These are phyloP conservation scores for Zaprionus nigranus DNA, from an alignment of 1,140 invertebrate species.

Conservation along the genomic window DNA sequence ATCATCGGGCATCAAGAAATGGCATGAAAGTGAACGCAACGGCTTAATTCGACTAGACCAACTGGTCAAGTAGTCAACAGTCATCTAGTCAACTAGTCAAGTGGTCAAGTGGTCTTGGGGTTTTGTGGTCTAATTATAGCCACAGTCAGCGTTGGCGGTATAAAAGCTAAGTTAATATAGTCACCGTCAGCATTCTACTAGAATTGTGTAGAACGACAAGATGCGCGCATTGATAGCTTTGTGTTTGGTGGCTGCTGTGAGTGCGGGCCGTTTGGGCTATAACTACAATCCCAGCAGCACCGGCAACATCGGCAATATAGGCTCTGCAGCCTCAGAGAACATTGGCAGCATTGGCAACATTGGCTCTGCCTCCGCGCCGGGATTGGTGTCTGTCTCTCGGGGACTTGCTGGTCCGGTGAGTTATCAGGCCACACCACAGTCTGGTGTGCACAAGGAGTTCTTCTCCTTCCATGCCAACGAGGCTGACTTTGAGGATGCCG, in stretches of 20 bases:
- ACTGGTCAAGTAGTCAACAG: slow-evolving; percentile 44
- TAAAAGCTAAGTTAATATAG: slow-evolving; percentile 74
- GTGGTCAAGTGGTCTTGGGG: slow-evolving; percentile 31
- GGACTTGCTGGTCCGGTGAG: slow-evolving; percentile 58
- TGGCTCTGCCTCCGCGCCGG: neutral
- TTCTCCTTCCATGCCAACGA: slow-evolving; percentile 68
- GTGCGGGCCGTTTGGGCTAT: slow-evolving; percentile 73
- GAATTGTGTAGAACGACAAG: slow-evolving; percentile 51
- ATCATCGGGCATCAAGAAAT: slow-evolving; percentile 34
- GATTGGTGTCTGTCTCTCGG: neutral
- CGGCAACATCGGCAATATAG: slow-evolving; percentile 23
- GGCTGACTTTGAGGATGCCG: slow-evolving; percentile 65
- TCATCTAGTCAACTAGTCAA: slow-evolving; percentile 54
- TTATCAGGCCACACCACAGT: slow-evolving; percentile 56
- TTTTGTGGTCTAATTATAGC: slow-evolving; percentile 57
- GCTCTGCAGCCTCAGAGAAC: slow-evolving; percentile 20
- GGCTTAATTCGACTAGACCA: slow-evolving; percentile 69
- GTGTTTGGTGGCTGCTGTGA: slow-evolving; percentile 62
- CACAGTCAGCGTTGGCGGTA: slow-evolving; percentile 67
- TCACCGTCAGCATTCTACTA: slow-evolving; percentile 61
- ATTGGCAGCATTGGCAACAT: slow-evolving; percentile 11
- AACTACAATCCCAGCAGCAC: slow-evolving; percentile 61
- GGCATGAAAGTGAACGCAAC: slow-evolving; percentile 36
- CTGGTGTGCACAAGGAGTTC: slow-evolving; percentile 62
- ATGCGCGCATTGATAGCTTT: slow-evolving; percentile 71